Evolutionary conservation across 1,140 invertebrate species (phyloP).

Genomic region (Grapholita molesta): DNA sequence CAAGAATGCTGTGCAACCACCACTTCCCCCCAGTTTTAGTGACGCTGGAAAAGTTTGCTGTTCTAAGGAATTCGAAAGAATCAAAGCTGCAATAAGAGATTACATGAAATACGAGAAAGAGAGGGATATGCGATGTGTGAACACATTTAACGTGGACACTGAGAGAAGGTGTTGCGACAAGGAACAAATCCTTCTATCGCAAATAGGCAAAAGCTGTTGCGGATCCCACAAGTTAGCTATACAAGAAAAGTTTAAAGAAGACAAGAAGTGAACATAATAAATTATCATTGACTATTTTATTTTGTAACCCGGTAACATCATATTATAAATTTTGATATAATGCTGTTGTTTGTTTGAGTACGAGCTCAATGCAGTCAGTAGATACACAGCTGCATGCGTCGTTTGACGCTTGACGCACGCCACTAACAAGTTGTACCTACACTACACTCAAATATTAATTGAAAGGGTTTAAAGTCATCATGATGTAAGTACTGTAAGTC

Average conservation of each 20-base stretch:
- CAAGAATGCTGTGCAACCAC: constrained; percentile 49
- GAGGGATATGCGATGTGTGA: constrained; percentile 60
- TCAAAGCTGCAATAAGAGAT: constrained; percentile 64
- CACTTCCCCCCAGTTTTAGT: constrained; percentile 58
- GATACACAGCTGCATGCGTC: not conserved
- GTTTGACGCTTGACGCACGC: not conserved
- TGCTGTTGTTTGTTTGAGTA: constrained; percentile 21
- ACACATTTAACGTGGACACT: constrained; percentile 63
- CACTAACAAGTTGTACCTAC: no score
- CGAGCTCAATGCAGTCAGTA: constrained; percentile 19
- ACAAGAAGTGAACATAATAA: constrained; percentile 29
- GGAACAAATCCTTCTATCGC: constrained; percentile 46
- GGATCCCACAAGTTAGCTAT: constrained; percentile 60
- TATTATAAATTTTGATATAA: constrained; percentile 35
- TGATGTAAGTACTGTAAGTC: no score
- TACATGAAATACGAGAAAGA: constrained; percentile 62
- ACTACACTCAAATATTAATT: no score
- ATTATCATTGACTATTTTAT: constrained; percentile 58
- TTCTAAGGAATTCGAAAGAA: constrained; percentile 68
- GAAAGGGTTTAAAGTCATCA: no score
- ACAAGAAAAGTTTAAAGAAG: constrained; percentile 57
- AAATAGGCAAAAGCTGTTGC: constrained; percentile 59
- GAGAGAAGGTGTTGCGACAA: constrained; percentile 67
- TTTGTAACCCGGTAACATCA: constrained; percentile 60
- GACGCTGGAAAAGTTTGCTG: constrained; percentile 67